Percentiles rank a stretch among this genome's conserved stretches.
Evolutionary conservation across 2,797 vertebrate genomes (phyloP).

Genomic region (Choloepus didactylus): DNA sequence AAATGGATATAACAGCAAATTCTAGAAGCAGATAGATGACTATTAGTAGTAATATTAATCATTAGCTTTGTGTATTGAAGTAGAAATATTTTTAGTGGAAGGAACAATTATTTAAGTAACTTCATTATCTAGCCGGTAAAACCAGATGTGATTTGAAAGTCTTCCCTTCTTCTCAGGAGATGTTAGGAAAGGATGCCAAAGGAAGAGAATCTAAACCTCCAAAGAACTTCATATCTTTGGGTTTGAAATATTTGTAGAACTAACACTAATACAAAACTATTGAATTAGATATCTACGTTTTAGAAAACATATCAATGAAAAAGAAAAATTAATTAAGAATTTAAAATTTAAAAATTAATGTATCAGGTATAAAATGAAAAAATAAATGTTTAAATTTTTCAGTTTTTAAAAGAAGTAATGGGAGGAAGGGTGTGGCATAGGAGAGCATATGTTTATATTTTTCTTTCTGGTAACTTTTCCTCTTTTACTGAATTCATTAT

Average conservation of each 20-base stretch:
- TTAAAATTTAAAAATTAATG: conserved; percentile 6
- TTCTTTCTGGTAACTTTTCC: background rate
- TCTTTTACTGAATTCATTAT: conserved; percentile 36
- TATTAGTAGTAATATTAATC: background rate
- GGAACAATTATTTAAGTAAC: conserved; percentile 19
- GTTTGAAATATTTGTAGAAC: background rate
- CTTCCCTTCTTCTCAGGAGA: background rate
- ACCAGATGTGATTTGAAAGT: background rate
- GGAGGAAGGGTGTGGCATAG: background rate
- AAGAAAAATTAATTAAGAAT: conserved; percentile 11
- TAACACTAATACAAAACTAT: background rate
- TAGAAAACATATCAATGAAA: background rate
- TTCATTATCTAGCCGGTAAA: background rate
- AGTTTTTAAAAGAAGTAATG: conserved; percentile 38
- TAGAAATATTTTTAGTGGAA: conserved; percentile 29
- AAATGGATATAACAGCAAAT: background rate
- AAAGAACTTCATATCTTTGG: background rate
- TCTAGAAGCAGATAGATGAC: background rate
- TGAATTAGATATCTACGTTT: background rate
- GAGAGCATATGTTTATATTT: background rate
- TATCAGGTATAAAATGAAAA: background rate
- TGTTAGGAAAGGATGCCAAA: conserved; percentile 3
- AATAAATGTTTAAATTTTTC: background rate
- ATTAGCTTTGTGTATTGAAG: background rate
- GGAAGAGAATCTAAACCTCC: background rate